phyloP scores from a whole-genome alignment of 2,888 invertebrate genomes.

The Molorchus minor region DNA sequence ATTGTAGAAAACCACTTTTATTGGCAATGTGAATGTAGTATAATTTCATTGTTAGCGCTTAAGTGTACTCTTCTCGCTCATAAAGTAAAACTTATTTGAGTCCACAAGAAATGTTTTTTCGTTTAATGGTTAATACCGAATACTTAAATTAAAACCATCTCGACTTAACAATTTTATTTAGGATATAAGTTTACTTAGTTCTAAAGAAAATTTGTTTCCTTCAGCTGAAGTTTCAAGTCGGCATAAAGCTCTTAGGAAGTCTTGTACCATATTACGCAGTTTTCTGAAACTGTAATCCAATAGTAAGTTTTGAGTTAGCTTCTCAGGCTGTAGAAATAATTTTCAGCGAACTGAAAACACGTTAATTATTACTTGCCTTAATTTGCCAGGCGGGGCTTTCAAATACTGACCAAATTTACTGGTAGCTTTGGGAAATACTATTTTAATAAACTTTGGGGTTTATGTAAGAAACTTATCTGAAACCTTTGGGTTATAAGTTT shows the following conservation, averaged over 20 bases:
- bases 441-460: conserved; percentile 8
- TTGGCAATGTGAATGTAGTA: too few relatives aligned
- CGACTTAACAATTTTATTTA: not conserved
- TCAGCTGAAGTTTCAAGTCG: not conserved
- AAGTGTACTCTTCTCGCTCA: not conserved
- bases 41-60: not conserved
- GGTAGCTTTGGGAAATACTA: conserved; percentile 2
- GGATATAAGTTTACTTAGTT: not conserved
- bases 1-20: not conserved
- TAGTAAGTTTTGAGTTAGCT: conserved; percentile 34
- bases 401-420: conserved; percentile 17
- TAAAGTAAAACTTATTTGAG: not conserved
- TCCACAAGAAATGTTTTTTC: too few relatives aligned
- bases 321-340: conserved; percentile 31
- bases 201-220: not conserved
- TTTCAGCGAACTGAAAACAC: conserved; percentile 29
- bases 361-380: conserved; percentile 32
- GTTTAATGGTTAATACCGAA: too few relatives aligned
- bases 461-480: conserved; percentile 8
- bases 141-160: not conserved
- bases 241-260: conserved; percentile 1
- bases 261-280: conserved; percentile 21
- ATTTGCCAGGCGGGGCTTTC: conserved; percentile 25
- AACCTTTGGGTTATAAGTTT: too few relatives aligned
- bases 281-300: conserved; percentile 35